Evolutionary conservation across 2,113 vertebrate genomes (phyloP).

Genomic region (Balaeniceps rex): DNA sequence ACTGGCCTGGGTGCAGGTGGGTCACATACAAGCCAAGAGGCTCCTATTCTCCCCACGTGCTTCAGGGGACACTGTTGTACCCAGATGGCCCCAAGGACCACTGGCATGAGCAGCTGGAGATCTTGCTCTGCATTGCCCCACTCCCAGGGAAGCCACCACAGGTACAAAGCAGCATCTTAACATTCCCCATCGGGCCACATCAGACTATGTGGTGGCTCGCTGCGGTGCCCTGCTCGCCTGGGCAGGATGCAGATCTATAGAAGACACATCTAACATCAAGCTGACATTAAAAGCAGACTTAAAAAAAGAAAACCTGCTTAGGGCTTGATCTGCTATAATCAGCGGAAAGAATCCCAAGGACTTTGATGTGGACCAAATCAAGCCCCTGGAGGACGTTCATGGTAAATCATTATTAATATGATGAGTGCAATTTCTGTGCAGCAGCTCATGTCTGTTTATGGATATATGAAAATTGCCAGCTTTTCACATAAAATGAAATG

Average conservation of each 20-base stretch:
- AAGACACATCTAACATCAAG: not conserved
- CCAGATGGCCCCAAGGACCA: not conserved
- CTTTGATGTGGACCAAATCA: conserved; percentile 68
- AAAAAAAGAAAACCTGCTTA: conserved; percentile 37
- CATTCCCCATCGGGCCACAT: fast-evolving
- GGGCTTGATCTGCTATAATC: conserved; percentile 54
- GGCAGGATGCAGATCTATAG: not conserved
- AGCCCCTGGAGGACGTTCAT: conserved; percentile 49
- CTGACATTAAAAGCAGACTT: not conserved
- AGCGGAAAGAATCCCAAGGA: conserved; percentile 61
- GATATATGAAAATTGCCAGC: conserved; percentile 39
- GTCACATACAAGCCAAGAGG: not conserved
- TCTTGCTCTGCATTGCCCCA: not conserved
- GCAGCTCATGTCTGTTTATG: conserved; percentile 46
- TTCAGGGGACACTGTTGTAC: not conserved
- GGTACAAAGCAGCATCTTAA: not conserved
- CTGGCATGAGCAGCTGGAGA: not conserved
- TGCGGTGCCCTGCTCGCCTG: fast-evolving
- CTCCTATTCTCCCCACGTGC: fast-evolving
- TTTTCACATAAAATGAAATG: conserved; percentile 41
- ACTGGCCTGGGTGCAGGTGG: not conserved
- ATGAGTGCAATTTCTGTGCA: conserved; percentile 55
- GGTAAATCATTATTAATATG: conserved; percentile 68
- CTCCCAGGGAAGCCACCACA: not conserved
- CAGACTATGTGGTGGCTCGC: fast-evolving